Evolutionary conservation across 2,797 vertebrate genomes (phyloP).

Genomic region (Yasuhikotakia modesta): DNA sequence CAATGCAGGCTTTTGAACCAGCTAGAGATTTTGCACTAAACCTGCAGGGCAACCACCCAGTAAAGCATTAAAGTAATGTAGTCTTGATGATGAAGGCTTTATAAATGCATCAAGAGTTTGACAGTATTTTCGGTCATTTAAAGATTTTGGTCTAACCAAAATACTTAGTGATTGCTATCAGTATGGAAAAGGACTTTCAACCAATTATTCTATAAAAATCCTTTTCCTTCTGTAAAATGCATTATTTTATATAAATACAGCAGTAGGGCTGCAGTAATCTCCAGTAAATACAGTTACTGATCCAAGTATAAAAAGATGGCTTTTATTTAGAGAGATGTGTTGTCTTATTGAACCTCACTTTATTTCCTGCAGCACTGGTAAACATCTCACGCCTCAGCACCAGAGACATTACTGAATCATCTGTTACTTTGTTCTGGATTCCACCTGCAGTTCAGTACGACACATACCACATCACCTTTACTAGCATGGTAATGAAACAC

Average conservation of each 20-base stretch:
- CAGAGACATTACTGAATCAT: slow-evolving; percentile 76
- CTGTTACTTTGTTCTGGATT: slow-evolving; percentile 80
- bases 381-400: slow-evolving; percentile 71
- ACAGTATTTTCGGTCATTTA: too few species aligned
- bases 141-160: too few species aligned
- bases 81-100: too few species aligned
- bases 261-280: not conserved
- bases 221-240: too few species aligned
- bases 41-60: too few species aligned
- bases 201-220: too few species aligned
- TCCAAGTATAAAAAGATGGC: not conserved
- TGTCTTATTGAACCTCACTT: not conserved
- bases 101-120: too few species aligned
- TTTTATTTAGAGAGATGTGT: not conserved
- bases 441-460: slow-evolving; percentile 75
- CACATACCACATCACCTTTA: slow-evolving; percentile 79
- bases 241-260: not conserved
- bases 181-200: not conserved
- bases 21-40: too few species aligned
- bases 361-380: slow-evolving; percentile 69
- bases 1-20: too few species aligned
- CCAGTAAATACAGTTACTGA: not conserved
- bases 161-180: too few species aligned
- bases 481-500: slow-evolving; percentile 72
- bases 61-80: too few species aligned